Conservation (phyloP, 2,797 vertebrate genomes). For the Caiman crocodilus region DNA sequence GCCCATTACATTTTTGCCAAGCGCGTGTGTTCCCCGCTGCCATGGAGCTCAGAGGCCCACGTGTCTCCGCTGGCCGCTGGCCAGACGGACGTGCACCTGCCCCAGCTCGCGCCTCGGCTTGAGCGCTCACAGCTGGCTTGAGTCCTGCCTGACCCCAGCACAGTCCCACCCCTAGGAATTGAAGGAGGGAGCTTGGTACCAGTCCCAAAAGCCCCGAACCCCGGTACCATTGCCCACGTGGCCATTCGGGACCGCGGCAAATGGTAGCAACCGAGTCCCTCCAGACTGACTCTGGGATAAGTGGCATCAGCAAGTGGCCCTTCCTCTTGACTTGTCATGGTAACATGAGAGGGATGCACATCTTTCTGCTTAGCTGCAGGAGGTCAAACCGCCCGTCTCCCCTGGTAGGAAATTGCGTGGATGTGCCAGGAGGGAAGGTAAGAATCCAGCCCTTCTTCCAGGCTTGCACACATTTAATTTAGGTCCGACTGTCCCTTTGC, state of each 20-base stretch:
- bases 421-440: neutral
- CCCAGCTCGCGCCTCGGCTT: too few relatives aligned
- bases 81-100: neutral
- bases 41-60: neutral
- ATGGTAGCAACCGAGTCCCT: neutral
- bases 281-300: neutral
- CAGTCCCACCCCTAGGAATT: neutral
- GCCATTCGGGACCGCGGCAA: neutral
- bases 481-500: neutral
- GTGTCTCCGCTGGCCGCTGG: neutral
- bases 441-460: neutral
- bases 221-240: neutral
- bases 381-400: neutral
- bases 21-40: neutral
- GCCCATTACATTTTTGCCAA: neutral
- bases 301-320: neutral
- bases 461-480: neutral
- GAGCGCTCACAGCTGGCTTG: neutral
- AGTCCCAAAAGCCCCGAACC: neutral
- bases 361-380: neutral
- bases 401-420: neutral
- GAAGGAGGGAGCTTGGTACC: neutral
- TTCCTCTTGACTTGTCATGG: neutral
- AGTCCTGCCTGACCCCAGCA: neutral
- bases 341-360: neutral